Percentiles rank a stretch among this genome's conserved stretches.
Evolutionary conservation across 2,797 vertebrate genomes (phyloP).

Genomic region (Alectoris magna): DNA sequence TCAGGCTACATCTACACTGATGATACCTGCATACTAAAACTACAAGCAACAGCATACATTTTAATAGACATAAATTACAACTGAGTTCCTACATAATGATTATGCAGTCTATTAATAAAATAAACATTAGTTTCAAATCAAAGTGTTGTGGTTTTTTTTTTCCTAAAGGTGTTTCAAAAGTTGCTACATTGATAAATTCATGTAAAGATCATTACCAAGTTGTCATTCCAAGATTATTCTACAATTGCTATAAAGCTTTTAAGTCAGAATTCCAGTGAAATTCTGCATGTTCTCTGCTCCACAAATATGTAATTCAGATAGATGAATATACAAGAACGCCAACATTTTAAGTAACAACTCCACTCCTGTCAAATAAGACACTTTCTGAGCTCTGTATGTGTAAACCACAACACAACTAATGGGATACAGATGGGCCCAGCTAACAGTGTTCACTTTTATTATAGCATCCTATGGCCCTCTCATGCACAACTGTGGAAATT

Average conservation of each 20-base stretch:
- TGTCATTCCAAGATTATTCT: background rate
- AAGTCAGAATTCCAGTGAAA: background rate
- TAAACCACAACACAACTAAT: background rate
- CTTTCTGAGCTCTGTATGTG: background rate
- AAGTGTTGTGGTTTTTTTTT: background rate
- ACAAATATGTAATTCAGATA: background rate
- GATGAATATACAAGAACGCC: background rate
- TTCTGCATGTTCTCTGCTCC: background rate
- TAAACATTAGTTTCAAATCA: background rate
- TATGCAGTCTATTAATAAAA: background rate
- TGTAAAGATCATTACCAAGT: background rate
- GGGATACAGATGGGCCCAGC: background rate
- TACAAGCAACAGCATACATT: background rate
- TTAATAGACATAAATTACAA: too few species aligned
- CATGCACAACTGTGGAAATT: background rate
- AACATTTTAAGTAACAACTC: background rate
- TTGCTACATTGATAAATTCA: background rate
- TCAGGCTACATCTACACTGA: background rate
- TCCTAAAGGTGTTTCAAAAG: background rate
- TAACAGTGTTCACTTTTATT: background rate
- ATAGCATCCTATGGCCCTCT: background rate
- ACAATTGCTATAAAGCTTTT: background rate
- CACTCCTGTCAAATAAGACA: background rate
- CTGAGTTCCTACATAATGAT: background rate
- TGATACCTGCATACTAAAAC: background rate